Conservation (phyloP, 2,113 vertebrate genomes). For the Scopus umbretta region DNA sequence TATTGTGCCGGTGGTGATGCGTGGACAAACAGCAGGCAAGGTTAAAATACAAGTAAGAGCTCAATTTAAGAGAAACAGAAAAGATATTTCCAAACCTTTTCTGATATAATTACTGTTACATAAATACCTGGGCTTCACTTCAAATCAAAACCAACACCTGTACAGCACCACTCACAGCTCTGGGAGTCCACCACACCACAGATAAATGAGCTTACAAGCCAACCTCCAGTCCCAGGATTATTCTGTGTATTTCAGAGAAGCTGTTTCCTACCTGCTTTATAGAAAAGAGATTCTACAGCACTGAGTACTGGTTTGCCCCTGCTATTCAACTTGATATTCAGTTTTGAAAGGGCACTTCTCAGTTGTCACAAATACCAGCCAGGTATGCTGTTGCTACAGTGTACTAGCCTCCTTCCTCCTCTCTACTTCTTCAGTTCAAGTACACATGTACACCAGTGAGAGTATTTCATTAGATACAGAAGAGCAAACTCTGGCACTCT, state of each 20-base stretch:
- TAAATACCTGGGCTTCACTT: not conserved
- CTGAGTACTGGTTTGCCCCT: not conserved
- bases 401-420: not conserved
- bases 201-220: not conserved
- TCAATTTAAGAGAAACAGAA: not conserved
- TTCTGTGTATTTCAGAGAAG: not conserved
- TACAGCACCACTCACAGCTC: not conserved
- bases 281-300: not conserved
- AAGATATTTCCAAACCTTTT: not conserved
- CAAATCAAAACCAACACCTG: not conserved
- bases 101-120: not conserved
- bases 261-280: not conserved
- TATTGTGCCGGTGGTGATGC: not conserved
- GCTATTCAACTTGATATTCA: not conserved
- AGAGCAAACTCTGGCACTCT: not conserved
- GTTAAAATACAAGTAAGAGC: not conserved
- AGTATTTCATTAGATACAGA: not conserved
- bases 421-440: not conserved
- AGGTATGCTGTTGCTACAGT: not conserved
- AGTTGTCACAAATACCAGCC: not conserved
- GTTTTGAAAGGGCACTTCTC: not conserved
- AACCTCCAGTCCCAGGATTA: not conserved
- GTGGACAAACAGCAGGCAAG: not conserved
- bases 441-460: not conserved
- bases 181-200: not conserved